Conservation (phyloP, 2,113 vertebrate genomes). For the Lophotis ruficrista region DNA sequence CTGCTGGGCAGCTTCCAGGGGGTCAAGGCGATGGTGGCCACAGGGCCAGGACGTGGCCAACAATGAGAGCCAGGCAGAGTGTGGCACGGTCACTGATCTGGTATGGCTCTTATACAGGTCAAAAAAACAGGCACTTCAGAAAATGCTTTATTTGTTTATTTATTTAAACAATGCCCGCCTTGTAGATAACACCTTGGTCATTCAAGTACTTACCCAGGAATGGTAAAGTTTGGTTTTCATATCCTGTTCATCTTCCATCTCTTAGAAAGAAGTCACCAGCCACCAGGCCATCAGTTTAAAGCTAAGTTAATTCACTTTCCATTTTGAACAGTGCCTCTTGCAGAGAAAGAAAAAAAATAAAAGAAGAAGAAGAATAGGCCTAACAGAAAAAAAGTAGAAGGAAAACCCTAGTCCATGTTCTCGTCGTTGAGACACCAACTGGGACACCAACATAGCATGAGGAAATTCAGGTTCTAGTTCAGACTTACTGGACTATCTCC, state of each 20-base stretch:
- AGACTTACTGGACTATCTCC: not conserved
- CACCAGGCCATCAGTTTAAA: not conserved
- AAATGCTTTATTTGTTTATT: not conserved
- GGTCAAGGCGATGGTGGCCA: not conserved
- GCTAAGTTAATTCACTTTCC: not conserved
- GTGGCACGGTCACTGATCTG: not conserved
- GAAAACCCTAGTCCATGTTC: not conserved
- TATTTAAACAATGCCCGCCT: not conserved
- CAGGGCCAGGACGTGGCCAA: fast-evolving
- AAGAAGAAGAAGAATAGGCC: not conserved
- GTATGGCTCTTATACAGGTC: not conserved
- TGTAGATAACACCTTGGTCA: not conserved
- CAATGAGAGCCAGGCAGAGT: not conserved
- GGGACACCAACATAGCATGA: not conserved
- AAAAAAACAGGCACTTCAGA: not conserved
- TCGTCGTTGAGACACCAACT: not conserved
- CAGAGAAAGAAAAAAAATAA: too few relatives aligned
- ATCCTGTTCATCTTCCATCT: not conserved
- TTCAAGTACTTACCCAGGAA: not conserved
- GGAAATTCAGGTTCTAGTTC: not conserved
- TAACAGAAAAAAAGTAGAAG: not conserved
- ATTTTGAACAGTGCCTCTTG: not conserved
- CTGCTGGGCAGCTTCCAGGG: not conserved
- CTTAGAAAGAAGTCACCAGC: not conserved
- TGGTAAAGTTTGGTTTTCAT: not conserved